Conservation (phyloP, 2,113 vertebrate species). For the Malurus melanocephalus region DNA sequence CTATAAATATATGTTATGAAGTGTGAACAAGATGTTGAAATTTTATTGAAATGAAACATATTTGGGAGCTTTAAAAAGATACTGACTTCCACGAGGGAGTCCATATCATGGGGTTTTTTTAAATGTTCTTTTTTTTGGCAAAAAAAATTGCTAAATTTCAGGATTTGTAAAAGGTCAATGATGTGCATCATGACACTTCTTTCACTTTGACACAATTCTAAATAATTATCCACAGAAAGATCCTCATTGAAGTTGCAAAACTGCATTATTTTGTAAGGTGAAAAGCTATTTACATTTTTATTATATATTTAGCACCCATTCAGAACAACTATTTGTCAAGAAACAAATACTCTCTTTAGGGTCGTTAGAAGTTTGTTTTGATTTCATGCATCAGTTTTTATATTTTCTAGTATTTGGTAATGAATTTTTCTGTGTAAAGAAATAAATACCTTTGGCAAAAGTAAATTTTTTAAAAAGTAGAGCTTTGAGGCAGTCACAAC, state of each 20-base stretch:
- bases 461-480: accelerated
- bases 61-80: neutral
- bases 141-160: neutral
- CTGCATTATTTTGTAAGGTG: neutral
- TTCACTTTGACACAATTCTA: neutral
- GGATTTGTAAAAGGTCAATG: neutral
- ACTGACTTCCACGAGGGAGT: neutral
- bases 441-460: neutral
- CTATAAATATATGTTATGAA: neutral
- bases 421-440: neutral
- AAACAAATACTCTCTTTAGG: neutral
- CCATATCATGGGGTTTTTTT: neutral
- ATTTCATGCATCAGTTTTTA: neutral
- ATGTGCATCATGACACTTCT: neutral
- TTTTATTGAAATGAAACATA: neutral
- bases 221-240: neutral
- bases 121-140: neutral
- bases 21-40: neutral
- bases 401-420: neutral
- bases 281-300: neutral
- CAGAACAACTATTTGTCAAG: neutral
- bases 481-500: neutral
- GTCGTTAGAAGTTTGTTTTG: neutral
- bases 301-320: neutral
- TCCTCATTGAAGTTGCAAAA: neutral